Base-by-base conservation (phyloP, 2,888 invertebrate species). In the Hydropsyche betteni region DNA sequence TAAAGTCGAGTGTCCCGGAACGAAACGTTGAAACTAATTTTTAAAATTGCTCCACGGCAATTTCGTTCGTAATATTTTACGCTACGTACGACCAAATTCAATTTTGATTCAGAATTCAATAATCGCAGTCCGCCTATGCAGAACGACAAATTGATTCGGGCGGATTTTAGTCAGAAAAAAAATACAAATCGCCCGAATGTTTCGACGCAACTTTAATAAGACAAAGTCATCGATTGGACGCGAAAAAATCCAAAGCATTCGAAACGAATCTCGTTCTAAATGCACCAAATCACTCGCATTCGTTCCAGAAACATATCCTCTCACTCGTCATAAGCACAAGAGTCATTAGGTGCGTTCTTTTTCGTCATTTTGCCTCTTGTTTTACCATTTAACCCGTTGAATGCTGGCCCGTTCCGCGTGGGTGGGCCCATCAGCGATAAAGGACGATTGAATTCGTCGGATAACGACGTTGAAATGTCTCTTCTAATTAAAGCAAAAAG, bases 311-410 rank as follows among this genome's bases (percentile, higher is more conserved):
- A 44, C 7, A 4, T 2, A 24, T 24, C 24, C 24, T 24, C 24
- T 24, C 10, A 44, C 7, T 64, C 64, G 10, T 64, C 64, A 34
- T 36, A 64, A 24, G 24, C 24, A 10, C 5, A 64, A 36, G 34
- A 64, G 34, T 64, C 64, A 12, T 64, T 64, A 61, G 64, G 64
- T 34, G 64, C 12, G 12, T 64, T 64, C 8, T 58, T 16, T 58
- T 24, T 24, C 8, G 8, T 58, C 8, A 16, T 58, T 64, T 64
- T 64, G 36, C 64, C 34, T 36, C 64, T 64, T 12, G 64, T 34
- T 34, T 64, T 64, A 64, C 34, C 64, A 64, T 64, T 64, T 64
- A 64, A 64, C 64, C 64, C 64, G 64, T 64, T 64, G 64, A 34
- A 3, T 64, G 64, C 64, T n/a, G 64, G 24, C 64, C 36, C 64